Conservation (phyloP, 2,888 invertebrate species). For the Netelia virgata region DNA sequence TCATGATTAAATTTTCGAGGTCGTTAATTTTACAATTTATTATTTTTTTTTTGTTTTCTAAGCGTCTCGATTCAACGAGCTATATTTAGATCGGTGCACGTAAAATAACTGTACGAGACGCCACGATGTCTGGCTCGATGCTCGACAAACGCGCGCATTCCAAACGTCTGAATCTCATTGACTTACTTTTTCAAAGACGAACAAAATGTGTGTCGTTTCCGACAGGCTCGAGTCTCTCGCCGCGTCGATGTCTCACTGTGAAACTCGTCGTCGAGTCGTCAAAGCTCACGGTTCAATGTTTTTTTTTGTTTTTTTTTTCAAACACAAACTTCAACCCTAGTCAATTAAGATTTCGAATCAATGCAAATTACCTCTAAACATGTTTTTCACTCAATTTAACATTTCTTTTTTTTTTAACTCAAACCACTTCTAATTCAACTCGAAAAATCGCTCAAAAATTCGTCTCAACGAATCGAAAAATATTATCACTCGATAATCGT, state of each 20-base stretch:
- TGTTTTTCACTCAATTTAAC: too few relatives aligned
- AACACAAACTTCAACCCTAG: neutral
- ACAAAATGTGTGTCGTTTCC: slow-evolving; percentile 71
- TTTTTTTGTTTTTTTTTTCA: neutral
- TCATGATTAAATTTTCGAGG: too few relatives aligned
- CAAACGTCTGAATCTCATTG: slow-evolving; percentile 77
- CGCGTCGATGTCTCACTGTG: slow-evolving; percentile 47
- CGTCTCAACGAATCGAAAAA: too few relatives aligned
- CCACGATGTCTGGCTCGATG: slow-evolving; percentile 5
- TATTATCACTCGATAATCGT: too few relatives aligned
- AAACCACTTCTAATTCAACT: too few relatives aligned
- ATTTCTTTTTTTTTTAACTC: too few relatives aligned
- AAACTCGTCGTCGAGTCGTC: neutral
- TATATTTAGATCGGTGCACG: neutral
- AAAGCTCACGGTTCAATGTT: slow-evolving; percentile 4
- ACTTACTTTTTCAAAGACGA: slow-evolving; percentile 80
- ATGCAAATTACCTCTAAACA: too few relatives aligned
- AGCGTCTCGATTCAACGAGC: neutral
- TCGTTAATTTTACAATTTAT: neutral
- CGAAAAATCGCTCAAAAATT: too few relatives aligned
- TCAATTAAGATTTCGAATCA: too few relatives aligned
- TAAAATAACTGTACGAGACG: slow-evolving; percentile 29
- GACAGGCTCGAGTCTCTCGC: slow-evolving; percentile 70
- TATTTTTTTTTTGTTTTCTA: neutral
- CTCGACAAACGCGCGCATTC: slow-evolving; percentile 37